Percentiles rank a stretch among this genome's conserved stretches.
Evolutionary conservation across 2,888 invertebrate genomes (phyloP).

Genomic region (Epsilonema sp.): DNA sequence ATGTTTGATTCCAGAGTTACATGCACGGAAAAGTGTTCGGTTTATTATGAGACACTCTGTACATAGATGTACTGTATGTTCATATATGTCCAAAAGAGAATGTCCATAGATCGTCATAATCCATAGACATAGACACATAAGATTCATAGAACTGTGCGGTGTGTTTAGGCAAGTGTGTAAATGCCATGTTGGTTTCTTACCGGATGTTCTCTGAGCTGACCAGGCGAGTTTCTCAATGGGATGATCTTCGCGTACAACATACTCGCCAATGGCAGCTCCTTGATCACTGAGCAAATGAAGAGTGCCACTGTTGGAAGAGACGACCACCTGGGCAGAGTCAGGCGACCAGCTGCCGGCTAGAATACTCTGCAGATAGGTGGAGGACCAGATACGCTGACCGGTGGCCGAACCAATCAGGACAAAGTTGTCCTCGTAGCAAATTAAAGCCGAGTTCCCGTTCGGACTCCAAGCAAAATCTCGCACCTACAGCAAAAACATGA

Average conservation of each 20-base stretch:
- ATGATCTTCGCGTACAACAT: constrained; percentile 55
- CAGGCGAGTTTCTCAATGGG: constrained; percentile 79
- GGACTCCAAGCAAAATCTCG: constrained; percentile 98
- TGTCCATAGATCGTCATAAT: too few relatives aligned
- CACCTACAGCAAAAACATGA: constrained; percentile 36
- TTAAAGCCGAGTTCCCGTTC: constrained; percentile 90
- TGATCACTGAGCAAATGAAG: constrained; percentile 91
- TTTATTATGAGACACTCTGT: too few relatives aligned
- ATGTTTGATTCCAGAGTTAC: too few relatives aligned
- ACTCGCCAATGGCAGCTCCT: constrained; percentile 75
- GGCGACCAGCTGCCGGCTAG: constrained; percentile 96
- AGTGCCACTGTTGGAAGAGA: constrained; percentile 81
- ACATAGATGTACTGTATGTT: too few relatives aligned
- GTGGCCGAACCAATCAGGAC: constrained; percentile 91
- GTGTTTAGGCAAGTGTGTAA: too few relatives aligned
- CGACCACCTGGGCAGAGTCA: constrained; percentile 78
- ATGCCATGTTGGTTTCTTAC: too few relatives aligned
- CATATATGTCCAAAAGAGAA: too few relatives aligned
- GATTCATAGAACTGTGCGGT: too few relatives aligned
- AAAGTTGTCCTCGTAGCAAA: constrained; percentile 94
- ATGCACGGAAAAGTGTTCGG: too few relatives aligned
- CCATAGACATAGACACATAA: too few relatives aligned
- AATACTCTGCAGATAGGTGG: constrained; percentile 64
- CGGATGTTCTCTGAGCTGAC: too few relatives aligned
- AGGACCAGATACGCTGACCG: constrained; percentile 93